Conservation (phyloP, 2,797 vertebrate species). For the Trichosurus vulpecula region DNA sequence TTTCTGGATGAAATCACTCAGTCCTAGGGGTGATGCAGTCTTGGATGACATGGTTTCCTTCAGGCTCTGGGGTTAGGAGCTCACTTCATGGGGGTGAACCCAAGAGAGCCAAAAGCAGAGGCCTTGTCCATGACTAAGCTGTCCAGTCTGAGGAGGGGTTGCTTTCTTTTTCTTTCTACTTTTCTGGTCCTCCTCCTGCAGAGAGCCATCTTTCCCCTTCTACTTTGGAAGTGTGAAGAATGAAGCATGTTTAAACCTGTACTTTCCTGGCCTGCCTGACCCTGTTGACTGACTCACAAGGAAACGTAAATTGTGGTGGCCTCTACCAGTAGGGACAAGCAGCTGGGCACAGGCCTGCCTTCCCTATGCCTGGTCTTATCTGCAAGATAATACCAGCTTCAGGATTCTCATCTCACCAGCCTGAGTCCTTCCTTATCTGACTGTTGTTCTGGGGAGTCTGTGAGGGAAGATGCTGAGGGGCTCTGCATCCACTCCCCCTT, state of each 20-base stretch:
- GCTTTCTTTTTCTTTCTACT: not conserved
- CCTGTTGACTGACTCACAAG: not conserved
- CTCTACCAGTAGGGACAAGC: not conserved
- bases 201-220: not conserved
- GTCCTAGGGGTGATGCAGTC: not conserved
- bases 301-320: not conserved
- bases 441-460: not conserved
- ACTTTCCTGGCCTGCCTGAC: not conserved
- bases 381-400: not conserved
- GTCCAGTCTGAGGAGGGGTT: not conserved
- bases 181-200: not conserved
- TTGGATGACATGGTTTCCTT: not conserved
- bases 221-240: not conserved
- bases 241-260: not conserved
- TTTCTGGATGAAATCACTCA: not conserved
- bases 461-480: not conserved
- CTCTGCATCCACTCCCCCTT: not conserved
- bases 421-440: not conserved
- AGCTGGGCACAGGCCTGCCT: not conserved
- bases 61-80: not conserved
- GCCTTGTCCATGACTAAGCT: not conserved
- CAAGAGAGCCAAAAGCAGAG: not conserved
- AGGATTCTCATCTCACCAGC: not conserved
- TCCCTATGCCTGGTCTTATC: not conserved
- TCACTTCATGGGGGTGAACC: not conserved